These are phyloP conservation scores for Athripsodes cinereus DNA, from an alignment of 2,888 invertebrate species.

Conservation along the genomic window DNA sequence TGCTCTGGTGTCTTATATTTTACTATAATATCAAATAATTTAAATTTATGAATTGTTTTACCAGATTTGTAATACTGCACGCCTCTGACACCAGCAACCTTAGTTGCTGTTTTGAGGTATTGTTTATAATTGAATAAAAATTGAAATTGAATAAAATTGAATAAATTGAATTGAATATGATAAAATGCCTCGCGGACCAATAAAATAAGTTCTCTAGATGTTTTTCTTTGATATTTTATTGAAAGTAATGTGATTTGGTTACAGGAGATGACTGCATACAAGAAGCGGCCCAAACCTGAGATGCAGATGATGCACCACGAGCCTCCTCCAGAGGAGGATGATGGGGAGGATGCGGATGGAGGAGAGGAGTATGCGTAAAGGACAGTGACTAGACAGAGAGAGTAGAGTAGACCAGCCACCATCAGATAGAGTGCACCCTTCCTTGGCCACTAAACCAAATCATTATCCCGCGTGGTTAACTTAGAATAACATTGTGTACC, in stretches of 20 bases:
- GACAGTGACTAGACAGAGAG: neutral
- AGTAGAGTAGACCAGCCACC: neutral
- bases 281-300: slow-evolving; percentile 59
- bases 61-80: too few relatives aligned
- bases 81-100: too few relatives aligned
- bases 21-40: too few relatives aligned
- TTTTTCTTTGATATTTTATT: neutral
- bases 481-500: slow-evolving; percentile 23
- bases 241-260: slow-evolving; percentile 24
- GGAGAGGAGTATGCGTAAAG: slow-evolving; percentile 1
- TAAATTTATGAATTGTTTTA: too few relatives aligned
- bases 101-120: too few relatives aligned
- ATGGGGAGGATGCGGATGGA: slow-evolving; percentile 39
- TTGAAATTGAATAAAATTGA: neutral
- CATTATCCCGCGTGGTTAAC: slow-evolving; percentile 4
- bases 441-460: slow-evolving; percentile 1
- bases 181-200: too few relatives aligned
- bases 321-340: slow-evolving; percentile 56
- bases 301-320: slow-evolving; percentile 48
- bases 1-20: too few relatives aligned
- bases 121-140: too few relatives aligned
- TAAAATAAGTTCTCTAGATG: too few relatives aligned
- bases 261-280: slow-evolving; percentile 83
- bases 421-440: neutral
- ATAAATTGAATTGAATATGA: neutral